Base-by-base conservation (phyloP, 2,113 vertebrate genomes). In the Myxocyprinus asiaticus region DNA sequence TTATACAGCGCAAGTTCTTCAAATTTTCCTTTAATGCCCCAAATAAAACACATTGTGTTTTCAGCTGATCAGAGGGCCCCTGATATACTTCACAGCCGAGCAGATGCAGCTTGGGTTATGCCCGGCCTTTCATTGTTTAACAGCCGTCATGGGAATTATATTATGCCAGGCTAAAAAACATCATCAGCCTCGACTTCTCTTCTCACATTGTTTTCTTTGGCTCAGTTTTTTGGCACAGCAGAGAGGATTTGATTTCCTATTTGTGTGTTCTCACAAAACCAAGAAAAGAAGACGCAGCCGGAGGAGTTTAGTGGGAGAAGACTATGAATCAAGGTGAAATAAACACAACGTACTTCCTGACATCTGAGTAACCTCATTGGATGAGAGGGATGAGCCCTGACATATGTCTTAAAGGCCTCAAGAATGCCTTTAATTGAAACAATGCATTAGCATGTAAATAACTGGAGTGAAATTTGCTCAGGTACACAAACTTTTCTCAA, bases 1-100 rank as follows among this genome's bases (percentile, higher is more conserved):
- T 85, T 85, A 87, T 86, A 86, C 82, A 77, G 66, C 78, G 63
- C 56, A 50, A 89, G 86, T 56, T 85, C 85, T 86, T 71, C 81
- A 86, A 86, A 87, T 86, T 55, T 62, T 65, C 66, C 83, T 82
- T 45, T 81, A 78, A 77, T 63, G 76, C 83, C 48, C 12, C 64
- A 86, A 85, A 86, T 88, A 88, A 88, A 90, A 55, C 77, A 42
- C 62, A 5, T 11, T 56, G 53, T 80, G 33, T 55, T 78, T 70
- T 58, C 77, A 63, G 72, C 79, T 77, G 80, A 79, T 77, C 77
- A 64, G 76, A 53, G 62, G 17, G 22, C 22, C 22, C 22, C 68
- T 10, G 47, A 17, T 53, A 9, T 7, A 62, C 56, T 74, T 80
- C 69, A 50, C 59, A 70, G 53, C 14, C 9, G 63, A 63, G 73